A percentile compares a stretch with the other conserved stretches of the same genome.
phyloP scores from a whole-genome alignment of 2,797 vertebrate species.

The Chloroceryle amazona region DNA sequence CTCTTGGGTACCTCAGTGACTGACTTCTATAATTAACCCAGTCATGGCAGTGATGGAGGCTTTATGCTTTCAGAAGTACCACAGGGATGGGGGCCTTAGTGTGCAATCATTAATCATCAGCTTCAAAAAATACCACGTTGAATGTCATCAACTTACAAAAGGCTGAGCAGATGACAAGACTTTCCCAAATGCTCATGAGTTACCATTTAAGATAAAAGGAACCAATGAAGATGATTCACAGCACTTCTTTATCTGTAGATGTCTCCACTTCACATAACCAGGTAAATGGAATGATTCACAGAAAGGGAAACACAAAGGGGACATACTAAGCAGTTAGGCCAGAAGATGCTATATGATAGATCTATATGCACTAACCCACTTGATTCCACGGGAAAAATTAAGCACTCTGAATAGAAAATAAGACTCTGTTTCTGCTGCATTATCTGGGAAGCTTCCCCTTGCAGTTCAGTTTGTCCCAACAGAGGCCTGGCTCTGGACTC shows the following conservation, averaged over 20 bases:
- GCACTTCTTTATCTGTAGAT: slow-evolving; percentile 1
- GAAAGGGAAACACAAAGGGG: not conserved
- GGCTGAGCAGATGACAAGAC: not conserved
- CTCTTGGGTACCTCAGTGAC: not conserved
- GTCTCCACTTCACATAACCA: not conserved
- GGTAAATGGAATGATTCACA: slow-evolving; percentile 24
- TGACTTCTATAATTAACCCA: not conserved
- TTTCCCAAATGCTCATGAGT: not conserved
- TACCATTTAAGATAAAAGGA: slow-evolving; percentile 25
- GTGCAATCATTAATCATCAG: not conserved
- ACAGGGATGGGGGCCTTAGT: not conserved
- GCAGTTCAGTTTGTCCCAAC: not conserved
- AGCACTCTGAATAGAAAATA: not conserved
- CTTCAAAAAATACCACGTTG: not conserved
- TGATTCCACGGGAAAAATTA: not conserved
- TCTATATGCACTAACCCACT: not conserved
- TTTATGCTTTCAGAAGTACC: not conserved
- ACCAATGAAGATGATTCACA: not conserved
- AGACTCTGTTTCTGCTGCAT: not conserved
- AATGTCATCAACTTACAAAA: slow-evolving; percentile 6
- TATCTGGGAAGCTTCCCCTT: not conserved
- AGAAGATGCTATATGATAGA: not conserved
- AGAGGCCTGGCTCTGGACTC: not conserved
- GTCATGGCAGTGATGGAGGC: not conserved
- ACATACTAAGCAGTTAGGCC: not conserved